A percentile compares a stretch with the other conserved stretches of the same genome.
These are phyloP conservation scores for Dicycla oo DNA, from an alignment of 2,888 invertebrate species.

Conservation along the genomic window DNA sequence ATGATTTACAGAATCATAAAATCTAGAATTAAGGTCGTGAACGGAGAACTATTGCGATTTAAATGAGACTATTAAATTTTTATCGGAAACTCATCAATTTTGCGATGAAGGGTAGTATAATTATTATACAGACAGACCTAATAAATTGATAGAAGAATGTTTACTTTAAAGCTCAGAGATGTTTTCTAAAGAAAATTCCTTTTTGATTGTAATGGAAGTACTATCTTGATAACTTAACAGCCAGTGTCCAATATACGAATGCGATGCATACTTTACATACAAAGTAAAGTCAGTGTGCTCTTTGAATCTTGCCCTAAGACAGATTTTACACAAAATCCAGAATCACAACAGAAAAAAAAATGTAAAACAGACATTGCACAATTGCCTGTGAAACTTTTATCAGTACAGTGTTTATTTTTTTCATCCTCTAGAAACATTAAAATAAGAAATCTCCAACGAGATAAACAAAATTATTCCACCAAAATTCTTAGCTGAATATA, in stretches of 20 bases:
- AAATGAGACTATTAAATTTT: constrained; percentile 7
- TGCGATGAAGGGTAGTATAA: not conserved
- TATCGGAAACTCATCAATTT: constrained; percentile 10
- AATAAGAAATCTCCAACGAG: too few relatives aligned
- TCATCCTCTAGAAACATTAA: too few relatives aligned
- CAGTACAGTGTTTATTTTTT: too few relatives aligned
- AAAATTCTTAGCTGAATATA: too few relatives aligned
- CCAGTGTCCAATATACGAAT: not conserved
- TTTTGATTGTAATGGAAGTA: too few relatives aligned
- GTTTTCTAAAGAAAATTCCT: too few relatives aligned
- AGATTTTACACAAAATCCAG: not conserved
- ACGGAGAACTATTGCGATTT: not conserved
- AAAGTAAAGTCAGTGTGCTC: not conserved
- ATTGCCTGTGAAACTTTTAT: not conserved
- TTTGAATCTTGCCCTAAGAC: not conserved
- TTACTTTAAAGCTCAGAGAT: not conserved
- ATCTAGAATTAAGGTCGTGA: constrained; percentile 29
- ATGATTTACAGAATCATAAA: constrained; percentile 27
- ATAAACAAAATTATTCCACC: too few relatives aligned
- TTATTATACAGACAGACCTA: not conserved
- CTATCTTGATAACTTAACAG: not conserved
- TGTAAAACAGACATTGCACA: not conserved
- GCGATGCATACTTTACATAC: not conserved
- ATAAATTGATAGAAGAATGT: not conserved
- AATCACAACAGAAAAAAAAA: not conserved